phyloP scores from a whole-genome alignment of 2,888 invertebrate genomes.

The Eristalinus sepulchralis region DNA sequence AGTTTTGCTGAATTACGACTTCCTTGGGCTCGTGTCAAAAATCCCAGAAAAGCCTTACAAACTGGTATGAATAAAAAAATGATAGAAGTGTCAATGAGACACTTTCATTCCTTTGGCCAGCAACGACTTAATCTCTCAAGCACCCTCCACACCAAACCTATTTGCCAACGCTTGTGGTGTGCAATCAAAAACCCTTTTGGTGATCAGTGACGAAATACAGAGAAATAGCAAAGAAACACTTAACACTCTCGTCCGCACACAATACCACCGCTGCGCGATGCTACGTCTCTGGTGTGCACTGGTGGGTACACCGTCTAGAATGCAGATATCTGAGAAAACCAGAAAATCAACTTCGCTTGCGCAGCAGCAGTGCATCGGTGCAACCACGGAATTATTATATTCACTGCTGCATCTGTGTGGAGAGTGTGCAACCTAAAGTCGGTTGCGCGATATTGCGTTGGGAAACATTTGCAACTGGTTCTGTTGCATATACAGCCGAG shows the following conservation, averaged over 20 bases:
- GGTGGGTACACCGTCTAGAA: conserved; percentile 22
- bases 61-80: too few relatives aligned
- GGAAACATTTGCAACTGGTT: conserved; percentile 60
- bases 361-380: neutral
- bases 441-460: conserved; percentile 65
- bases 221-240: neutral
- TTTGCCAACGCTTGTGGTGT: neutral
- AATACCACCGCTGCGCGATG: neutral
- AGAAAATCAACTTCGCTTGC: conserved; percentile 62
- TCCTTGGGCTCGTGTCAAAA: too few relatives aligned
- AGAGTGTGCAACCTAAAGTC: conserved; percentile 46
- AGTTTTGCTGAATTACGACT: too few relatives aligned
- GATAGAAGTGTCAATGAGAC: too few relatives aligned
- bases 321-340: conserved; percentile 42
- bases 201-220: neutral
- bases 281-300: conserved; percentile 27
- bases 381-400: neutral
- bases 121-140: too few relatives aligned
- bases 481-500: conserved; percentile 41
- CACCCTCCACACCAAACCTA: neutral
- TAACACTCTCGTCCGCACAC: conserved; percentile 1
- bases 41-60: too few relatives aligned
- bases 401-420: neutral
- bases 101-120: too few relatives aligned
- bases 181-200: neutral